Evolutionary conservation across 1,140 invertebrate genomes (phyloP).

Genomic region (Ditylenchus dipsaci): DNA sequence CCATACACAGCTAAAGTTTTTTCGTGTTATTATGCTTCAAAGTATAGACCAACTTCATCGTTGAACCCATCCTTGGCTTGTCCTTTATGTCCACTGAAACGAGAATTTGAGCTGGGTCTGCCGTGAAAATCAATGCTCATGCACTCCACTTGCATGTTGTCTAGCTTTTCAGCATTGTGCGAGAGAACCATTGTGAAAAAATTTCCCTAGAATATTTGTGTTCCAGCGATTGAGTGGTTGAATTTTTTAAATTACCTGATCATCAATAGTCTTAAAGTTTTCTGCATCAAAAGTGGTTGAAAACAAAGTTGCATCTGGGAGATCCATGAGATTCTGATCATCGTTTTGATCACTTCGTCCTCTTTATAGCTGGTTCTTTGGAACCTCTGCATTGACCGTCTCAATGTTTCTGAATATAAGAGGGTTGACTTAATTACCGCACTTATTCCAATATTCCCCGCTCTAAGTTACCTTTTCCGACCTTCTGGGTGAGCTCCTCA

Average conservation of each 20-base stretch:
- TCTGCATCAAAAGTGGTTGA: slow-evolving; percentile 49
- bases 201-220: slow-evolving; percentile 31
- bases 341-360: slow-evolving; percentile 48
- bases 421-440: neutral
- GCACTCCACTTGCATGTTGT: slow-evolving; percentile 42
- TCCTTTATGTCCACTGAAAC: slow-evolving; percentile 58
- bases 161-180: slow-evolving; percentile 54
- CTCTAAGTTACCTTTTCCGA: slow-evolving; percentile 18
- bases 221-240: neutral
- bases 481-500: slow-evolving; percentile 56
- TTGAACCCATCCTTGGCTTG: slow-evolving; percentile 50
- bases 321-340: slow-evolving; percentile 51
- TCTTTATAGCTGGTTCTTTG: slow-evolving; percentile 52
- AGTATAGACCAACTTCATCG: slow-evolving; percentile 45
- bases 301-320: slow-evolving; percentile 58
- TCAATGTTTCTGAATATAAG: slow-evolving; percentile 19
- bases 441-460: slow-evolving; percentile 16
- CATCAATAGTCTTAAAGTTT: slow-evolving; percentile 47
- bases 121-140: slow-evolving; percentile 55
- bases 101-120: slow-evolving; percentile 46
- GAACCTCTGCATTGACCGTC: slow-evolving; percentile 54
- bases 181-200: slow-evolving; percentile 53
- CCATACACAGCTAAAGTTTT: slow-evolving; percentile 48
- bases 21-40: neutral
- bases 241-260: slow-evolving; percentile 36